Evolutionary conservation across 2,888 invertebrate species (phyloP), one percentile per base, ranked within the genome.

Genomic region (Aethes cnicana): DNA sequence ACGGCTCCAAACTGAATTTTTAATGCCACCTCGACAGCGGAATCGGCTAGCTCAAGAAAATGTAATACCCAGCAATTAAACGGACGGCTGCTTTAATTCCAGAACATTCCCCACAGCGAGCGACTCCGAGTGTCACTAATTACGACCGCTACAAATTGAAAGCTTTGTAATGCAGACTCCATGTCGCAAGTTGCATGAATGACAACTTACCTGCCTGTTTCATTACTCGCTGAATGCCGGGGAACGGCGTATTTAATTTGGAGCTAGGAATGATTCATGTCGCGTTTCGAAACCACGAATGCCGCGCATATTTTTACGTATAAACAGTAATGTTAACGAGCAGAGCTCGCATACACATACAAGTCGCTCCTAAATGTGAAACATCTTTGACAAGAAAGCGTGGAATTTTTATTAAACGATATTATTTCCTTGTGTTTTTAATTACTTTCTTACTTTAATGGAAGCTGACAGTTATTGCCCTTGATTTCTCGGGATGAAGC

Each of bases 131-230:
- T 62, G 64, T 64, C 70, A 70, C 72, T 78, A 77, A 78, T 77
- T 76, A 77, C 72, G 71, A 61, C 62, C 60, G 71, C 66, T 67
- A 72, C 72, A 77, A 76, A 77, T 77, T 75, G 75, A 74, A 70
- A 68, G 74, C 75, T 77, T 78, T 75, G 75, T 74, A 72, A 74
- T 71, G 70, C 64, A 69, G 64, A 63, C 64, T 59, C 61, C 59
- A 57, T 59, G 21, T 26, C 46, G 41, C 53, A 33, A 59, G 56
- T 61, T 53, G 47, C 48, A 53, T 48, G 44, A 55, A 46, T 48
- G 53, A 47, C 44, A 56, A 62, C 63, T 64, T 69, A 64, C 66
- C 59, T 59, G 55, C 53, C 58, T 42, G 50, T 44, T 52, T 52
- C 50, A 52, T 44, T 44, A 37, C 50, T n/a, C 17, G 18, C 41